Base-by-base conservation (phyloP, 2,888 invertebrate genomes). In the Tinea semifulvella region DNA sequence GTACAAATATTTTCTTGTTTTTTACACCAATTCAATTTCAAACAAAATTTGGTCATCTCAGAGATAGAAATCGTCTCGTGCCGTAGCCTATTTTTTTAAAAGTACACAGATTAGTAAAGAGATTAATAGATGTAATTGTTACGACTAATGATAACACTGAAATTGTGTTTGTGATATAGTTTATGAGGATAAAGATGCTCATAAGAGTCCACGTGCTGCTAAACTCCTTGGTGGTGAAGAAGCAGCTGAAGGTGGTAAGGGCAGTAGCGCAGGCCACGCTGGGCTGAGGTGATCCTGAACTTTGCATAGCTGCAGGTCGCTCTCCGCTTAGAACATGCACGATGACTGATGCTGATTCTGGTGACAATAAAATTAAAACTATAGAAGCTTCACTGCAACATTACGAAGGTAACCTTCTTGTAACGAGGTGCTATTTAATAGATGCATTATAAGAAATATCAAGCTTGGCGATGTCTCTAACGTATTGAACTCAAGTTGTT, bases 271-370 rank as follows among this genome's bases (percentile, higher is more conserved):
- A 62, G 53, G 67, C 67, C 20, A 74, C 60, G 27, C 61, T 63
- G 1, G 67, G 70, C 0, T 73, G 68, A 1, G 68, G 62, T 0
- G 79, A 69, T 0, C 77, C 71, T 0, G 79, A 80, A 46, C 82
- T 82, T 59, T 86, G 86, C 86, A 86, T 86, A 36, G 86, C 86
- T 20, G 86, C 86, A 48, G 85, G 86, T 50, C 86, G 72, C 68
- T 85, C 87, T 63, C 91, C 91, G 65, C 91, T 92, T 58, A 92
- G 84, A 58, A 92, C 91, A 79, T 92, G 91, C 51, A 92, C 91
- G 61, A 90, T 86, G 58, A 92, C 91, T 57, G 90, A 90, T 53
- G 91, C 91, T 49, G 90, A 88, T 68, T 91, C 91, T 79, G 87
- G 48, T 28, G 22, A 22, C 20, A 22, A 22, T 22, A 3, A 7